Evolutionary conservation across 2,888 invertebrate genomes (phyloP).

Genomic region (Thereva unica): DNA sequence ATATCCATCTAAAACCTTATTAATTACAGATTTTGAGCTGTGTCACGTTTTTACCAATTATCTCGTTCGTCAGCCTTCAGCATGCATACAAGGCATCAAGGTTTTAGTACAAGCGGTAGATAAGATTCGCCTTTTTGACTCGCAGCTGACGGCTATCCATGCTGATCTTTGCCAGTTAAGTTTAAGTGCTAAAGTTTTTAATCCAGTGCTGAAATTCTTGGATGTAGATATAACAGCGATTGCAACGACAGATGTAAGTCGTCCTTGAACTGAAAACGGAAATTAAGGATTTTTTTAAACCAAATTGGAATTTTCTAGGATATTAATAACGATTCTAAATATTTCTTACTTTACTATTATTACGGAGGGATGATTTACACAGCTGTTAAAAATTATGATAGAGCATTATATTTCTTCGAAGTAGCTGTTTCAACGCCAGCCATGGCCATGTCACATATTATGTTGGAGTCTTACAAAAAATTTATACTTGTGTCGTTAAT

Average conservation of each 20-base stretch:
- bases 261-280: slow-evolving; percentile 30
- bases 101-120: slow-evolving; percentile 81
- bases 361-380: slow-evolving; percentile 98
- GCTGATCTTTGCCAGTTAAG: slow-evolving; percentile 92
- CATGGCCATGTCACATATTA: slow-evolving; percentile 91
- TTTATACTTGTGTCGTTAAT: slow-evolving; percentile 91
- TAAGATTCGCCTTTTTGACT: slow-evolving; percentile 84
- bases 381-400: slow-evolving; percentile 87
- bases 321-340: slow-evolving; percentile 66
- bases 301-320: slow-evolving; percentile 59
- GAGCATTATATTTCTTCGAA: slow-evolving; percentile 94
- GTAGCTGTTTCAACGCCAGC: slow-evolving; percentile 95
- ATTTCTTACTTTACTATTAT: slow-evolving; percentile 92
- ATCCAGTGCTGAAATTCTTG: slow-evolving; percentile 85
- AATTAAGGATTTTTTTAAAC: slow-evolving; percentile 38
- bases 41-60: slow-evolving; percentile 83
- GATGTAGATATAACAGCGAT: slow-evolving; percentile 92
- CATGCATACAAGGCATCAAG: slow-evolving; percentile 78
- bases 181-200: slow-evolving; percentile 87
- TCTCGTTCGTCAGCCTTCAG: slow-evolving; percentile 72
- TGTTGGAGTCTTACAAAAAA: slow-evolving; percentile 97
- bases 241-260: slow-evolving; percentile 72
- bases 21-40: slow-evolving; percentile 78
- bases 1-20: slow-evolving; percentile 30
- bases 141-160: slow-evolving; percentile 92